phyloP scores from a whole-genome alignment of 2,113 vertebrate species.

The Myocastor coypus region DNA sequence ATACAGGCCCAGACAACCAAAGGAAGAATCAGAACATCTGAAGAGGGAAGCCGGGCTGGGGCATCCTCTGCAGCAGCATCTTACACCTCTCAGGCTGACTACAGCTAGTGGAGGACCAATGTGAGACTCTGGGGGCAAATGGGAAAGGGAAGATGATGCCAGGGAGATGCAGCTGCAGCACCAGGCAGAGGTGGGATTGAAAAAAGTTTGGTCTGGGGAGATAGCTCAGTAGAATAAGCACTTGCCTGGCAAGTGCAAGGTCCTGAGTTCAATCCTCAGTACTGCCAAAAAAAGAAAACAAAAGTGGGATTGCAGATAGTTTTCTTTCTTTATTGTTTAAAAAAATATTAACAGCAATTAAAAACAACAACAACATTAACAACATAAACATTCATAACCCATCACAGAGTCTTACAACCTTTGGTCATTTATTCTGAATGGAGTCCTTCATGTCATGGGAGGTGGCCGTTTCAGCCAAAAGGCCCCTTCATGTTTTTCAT shows the following conservation, averaged over 20 bases:
- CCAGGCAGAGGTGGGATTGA: conserved; percentile 55
- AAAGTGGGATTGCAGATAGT: conserved; percentile 53
- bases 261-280: too few relatives aligned
- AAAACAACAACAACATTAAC: conserved; percentile 53
- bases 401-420: conserved; percentile 64
- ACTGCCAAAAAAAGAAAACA: neutral
- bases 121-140: neutral
- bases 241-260: too few relatives aligned
- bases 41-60: neutral
- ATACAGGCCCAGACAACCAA: neutral
- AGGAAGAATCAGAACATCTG: neutral
- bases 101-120: neutral
- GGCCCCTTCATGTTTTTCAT: conserved; percentile 95
- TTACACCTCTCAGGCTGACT: neutral
- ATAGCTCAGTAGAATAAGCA: too few relatives aligned
- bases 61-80: neutral
- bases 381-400: conserved; percentile 75
- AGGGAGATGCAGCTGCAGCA: conserved; percentile 18
- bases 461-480: conserved; percentile 82
- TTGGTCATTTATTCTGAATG: conserved; percentile 62
- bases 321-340: conserved; percentile 78
- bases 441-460: conserved; percentile 59
- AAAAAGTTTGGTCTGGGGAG: too few relatives aligned
- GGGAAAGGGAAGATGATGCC: neutral
- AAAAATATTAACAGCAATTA: conserved; percentile 85